Evolutionary conservation across 2,888 invertebrate species (phyloP), one percentile per base, ranked within the genome.

Genomic region (Oligia fasciuncula): DNA sequence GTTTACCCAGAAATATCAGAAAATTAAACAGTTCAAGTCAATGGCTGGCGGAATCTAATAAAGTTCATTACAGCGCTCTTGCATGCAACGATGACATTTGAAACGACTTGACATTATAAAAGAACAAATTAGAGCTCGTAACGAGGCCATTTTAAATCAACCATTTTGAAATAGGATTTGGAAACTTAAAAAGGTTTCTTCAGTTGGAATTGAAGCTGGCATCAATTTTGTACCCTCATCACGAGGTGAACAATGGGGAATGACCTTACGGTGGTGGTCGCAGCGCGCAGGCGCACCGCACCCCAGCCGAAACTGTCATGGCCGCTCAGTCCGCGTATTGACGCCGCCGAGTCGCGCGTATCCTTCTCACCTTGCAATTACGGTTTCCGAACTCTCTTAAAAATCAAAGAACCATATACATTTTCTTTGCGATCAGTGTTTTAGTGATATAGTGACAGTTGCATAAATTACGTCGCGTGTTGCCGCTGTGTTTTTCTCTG

Each of bases 291-390:
- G 96, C 96, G 95, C 89, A 87, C 76, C 87, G 88, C 87, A 92
- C 93, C 95, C 95, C 94, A 92, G 93, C 89, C 92, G 80, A 92
- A 93, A 93, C 94, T 94, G 94, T 94, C 96, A 96, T 96, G 96
- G 96, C 96, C 88, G 91, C 91, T 94, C 96, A 96, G 96, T 96
- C 78, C 92, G 93, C 93, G 95, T 96, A 96, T 96, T 89, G 96
- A 96, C 96, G 95, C 93, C 93, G 91, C 76, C 86, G 88, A 88
- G 92, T 91, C 91, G 91, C 93, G 93, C 93, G 92, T 93, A 88
- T 91, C 84, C 78, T 74, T 87, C 84, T 81, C 80, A 79, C 79
- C 80, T 75, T 76, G 71, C 79, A 17, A 62, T 63, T 71, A 73
- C 49, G 71, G 71, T 74, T 83, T 79, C 77, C 86, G 87, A 88